Conservation (phyloP, 2,888 invertebrate genomes). For the Watsonalla binaria region DNA sequence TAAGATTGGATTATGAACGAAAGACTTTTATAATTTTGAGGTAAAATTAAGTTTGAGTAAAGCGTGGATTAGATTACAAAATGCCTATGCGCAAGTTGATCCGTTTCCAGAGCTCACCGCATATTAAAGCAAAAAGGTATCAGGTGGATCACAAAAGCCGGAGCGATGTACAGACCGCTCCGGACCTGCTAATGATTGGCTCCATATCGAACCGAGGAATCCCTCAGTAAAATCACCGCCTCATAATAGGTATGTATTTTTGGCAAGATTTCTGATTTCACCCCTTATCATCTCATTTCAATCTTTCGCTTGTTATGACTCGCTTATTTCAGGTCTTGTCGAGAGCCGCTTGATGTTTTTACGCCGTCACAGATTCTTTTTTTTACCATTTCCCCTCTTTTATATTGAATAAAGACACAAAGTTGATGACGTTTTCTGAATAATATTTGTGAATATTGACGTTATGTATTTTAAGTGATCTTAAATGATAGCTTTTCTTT, state of each 20-base stretch:
- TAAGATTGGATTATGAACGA: conserved; percentile 10
- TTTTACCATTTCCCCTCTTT: conserved; percentile 40
- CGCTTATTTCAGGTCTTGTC: conserved; percentile 50
- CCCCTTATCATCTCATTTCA: conserved; percentile 70
- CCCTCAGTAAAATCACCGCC: conserved; percentile 74
- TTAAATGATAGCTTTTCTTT: not conserved
- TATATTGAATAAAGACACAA: conserved; percentile 46
- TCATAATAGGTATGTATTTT: conserved; percentile 67
- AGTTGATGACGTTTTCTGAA: conserved; percentile 23
- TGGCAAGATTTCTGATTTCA: conserved; percentile 72
- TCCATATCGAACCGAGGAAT: conserved; percentile 69
- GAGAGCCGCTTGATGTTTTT: conserved; percentile 50
- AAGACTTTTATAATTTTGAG: conserved; percentile 8
- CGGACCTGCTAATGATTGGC: conserved; percentile 63
- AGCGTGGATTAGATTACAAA: conserved; percentile 37
- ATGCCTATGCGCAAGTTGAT: conserved; percentile 49
- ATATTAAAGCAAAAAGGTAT: conserved; percentile 60
- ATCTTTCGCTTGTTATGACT: conserved; percentile 72
- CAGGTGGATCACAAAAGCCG: conserved; percentile 61
- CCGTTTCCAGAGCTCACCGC: conserved; percentile 46
- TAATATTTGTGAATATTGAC: conserved; percentile 13
- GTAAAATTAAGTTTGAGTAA: conserved; percentile 8
- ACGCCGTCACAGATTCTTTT: conserved; percentile 41
- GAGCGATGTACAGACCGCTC: conserved; percentile 44
- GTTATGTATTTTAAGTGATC: not conserved